Evolutionary conservation across 2,797 vertebrate species (phyloP), one percentile per base, ranked within the genome.

Genomic region (Rhinophrynus dorsalis): DNA sequence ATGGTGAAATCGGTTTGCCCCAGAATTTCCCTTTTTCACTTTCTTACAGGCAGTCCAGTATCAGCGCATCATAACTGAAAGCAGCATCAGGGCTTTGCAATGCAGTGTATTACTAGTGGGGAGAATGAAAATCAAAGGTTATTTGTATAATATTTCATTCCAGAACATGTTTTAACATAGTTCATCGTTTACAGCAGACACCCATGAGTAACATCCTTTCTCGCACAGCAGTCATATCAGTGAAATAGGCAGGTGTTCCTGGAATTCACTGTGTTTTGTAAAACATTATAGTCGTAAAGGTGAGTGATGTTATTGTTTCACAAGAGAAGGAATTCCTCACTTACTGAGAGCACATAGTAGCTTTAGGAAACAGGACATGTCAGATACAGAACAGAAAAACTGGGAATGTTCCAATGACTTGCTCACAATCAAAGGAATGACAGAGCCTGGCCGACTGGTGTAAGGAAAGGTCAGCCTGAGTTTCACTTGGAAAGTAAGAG

Each of bases 321-420:
- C 54, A 57, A 57, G 18, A 38, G 26, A 3, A 30, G 9, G 40
- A 45, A 62, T 48, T 57, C 12, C 38, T 37, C 17, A 44, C 23
- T 63, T 29, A 29, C 23, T 13, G 30, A 37, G 48, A 45, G 32
- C 3, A 6, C n/a, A 17, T 54, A 42, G 23, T 12, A 33, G 27
- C 17, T 12, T 45, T 29, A 47, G 23, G 58, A 63, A 70, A 70
- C 38, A 29, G 20, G 38, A 35, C 27, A 54, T 35, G 37, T 17
- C 11, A 17, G 40, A 55, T 21, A 62, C 13, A 45, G 5, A 60
- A 40, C 27, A 32, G 48, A 60, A 24, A 48, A 5, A 20, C 32
- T 50, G 60, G 59, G 12, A 38, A 3, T 6, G 3, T 30, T 63
- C 51, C 30, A 68, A 24, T 8, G n/a, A n/a, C 11, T 38, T 48